Conservation (phyloP, 2,797 vertebrate species). For the Chaetophractus vellerosus region DNA sequence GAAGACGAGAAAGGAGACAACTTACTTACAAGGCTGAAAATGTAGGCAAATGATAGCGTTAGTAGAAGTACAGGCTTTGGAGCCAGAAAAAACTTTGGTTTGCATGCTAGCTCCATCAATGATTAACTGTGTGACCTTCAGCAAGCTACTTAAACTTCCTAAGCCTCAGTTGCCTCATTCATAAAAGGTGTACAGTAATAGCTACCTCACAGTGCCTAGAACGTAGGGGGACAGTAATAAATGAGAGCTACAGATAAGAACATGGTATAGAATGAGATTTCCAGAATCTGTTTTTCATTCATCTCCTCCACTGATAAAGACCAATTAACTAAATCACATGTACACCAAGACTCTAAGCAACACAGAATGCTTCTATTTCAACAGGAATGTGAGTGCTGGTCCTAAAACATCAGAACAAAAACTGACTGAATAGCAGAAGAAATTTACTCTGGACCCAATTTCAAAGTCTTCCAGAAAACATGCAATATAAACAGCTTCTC, state of each 20-base stretch:
- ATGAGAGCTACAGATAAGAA: constrained; percentile 22
- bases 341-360: not conserved
- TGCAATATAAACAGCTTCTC: constrained; percentile 57
- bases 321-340: not conserved
- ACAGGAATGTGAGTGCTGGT: not conserved
- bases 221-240: not conserved
- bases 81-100: constrained; percentile 39
- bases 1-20: constrained; percentile 5
- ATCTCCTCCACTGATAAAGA: not conserved
- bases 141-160: constrained; percentile 20
- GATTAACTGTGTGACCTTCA: constrained; percentile 40
- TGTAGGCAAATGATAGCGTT: not conserved
- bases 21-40: constrained; percentile 21
- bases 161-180: constrained; percentile 36
- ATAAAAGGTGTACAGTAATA: constrained; percentile 19
- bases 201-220: not conserved
- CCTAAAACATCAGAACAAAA: constrained; percentile 53
- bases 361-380: not conserved
- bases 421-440: constrained; percentile 2
- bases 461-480: constrained; percentile 64
- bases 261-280: not conserved
- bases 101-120: not conserved
- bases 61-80: constrained; percentile 54
- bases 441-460: constrained; percentile 22
- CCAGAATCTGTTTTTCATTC: not conserved